Base-by-base conservation (phyloP, 2,888 invertebrate genomes). In the Calameuta filiformis region DNA sequence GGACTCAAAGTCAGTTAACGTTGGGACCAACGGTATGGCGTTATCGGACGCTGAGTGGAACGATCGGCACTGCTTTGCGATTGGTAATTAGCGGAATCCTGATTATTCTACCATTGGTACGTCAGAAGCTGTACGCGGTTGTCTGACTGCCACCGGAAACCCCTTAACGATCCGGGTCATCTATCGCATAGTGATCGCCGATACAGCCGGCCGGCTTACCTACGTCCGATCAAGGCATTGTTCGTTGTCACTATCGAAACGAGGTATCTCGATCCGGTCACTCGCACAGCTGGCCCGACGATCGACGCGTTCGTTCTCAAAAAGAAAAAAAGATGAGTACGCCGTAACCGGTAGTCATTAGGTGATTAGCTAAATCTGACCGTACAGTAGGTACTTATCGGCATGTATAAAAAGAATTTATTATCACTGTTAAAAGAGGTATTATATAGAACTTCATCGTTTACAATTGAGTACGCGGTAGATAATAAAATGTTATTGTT, bases 121-220 rank as follows among this genome's bases (percentile, higher is more conserved):
- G 56, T 56, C 56, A 56, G 56, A 56, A 56, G 56, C 56, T 56
- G 56, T 56, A 56, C 56, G 56, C 9, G 56, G 56, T 56, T 56
- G 56, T 56, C 56, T 56, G 23, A 56, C 56, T 56, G 23, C 56
- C 80, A 85, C 79, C 87, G 85, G 87, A 86, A 85, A 84, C 83
- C 35, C 82, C 87, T 87, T 87, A 87, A 87, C 85, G 86, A 87
- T 86, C 79, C 83, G 81, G 84, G 84, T 84, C 87, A 87, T 86
- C 86, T 87, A 84, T 84, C 82, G 84, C 79, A 80, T 81, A 81
- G 81, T 79, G 80, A 83, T 79, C 82, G 84, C 73, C 81, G 85
- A 84, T 86, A 84, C 83, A 83, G 71, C 71, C 71, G 23, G 56
- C 56, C 56, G 56, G 56, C 56, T 56, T 56, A 30, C 34, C 34